Evolutionary conservation across 2,797 vertebrate genomes (phyloP).

Genomic region (Mareca penelope): DNA sequence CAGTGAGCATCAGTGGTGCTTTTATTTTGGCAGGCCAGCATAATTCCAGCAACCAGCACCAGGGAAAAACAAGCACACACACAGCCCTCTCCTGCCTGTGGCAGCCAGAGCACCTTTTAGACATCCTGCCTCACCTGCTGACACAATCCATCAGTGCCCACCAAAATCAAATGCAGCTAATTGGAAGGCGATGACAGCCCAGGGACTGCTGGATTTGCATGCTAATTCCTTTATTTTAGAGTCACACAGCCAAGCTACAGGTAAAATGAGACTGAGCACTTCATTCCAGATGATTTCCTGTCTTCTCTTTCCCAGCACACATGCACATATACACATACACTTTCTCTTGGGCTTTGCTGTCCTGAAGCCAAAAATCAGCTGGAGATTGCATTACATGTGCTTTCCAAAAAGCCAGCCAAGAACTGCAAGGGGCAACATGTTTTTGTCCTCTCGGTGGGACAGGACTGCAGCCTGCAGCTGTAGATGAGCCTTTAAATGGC

Average conservation of each 20-base stretch:
- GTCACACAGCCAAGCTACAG: slow-evolving; percentile 28
- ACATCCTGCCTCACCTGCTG: slow-evolving; percentile 80
- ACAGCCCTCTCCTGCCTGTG: background rate
- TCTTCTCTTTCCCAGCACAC: background rate
- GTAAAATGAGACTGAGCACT: slow-evolving; percentile 54
- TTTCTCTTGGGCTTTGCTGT: background rate
- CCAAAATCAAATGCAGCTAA: slow-evolving; percentile 82
- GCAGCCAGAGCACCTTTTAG: slow-evolving; percentile 74
- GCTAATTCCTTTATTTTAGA: slow-evolving; percentile 70
- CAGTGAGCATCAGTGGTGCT: background rate
- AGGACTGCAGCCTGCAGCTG: background rate
- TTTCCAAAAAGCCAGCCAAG: slow-evolving; percentile 8
- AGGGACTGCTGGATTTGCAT: slow-evolving; percentile 73
- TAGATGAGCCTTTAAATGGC: background rate
- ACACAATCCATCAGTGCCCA: slow-evolving; percentile 78
- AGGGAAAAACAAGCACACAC: background rate
- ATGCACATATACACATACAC: background rate
- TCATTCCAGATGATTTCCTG: background rate
- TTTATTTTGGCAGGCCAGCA: slow-evolving; percentile 36
- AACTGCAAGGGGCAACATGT: background rate
- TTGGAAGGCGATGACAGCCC: slow-evolving; percentile 84
- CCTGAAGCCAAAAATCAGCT: background rate
- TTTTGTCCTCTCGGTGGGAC: slow-evolving; percentile 2
- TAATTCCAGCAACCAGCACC: background rate
- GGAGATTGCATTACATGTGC: background rate